These are phyloP conservation scores for Pristionchus japonicus DNA, from an alignment of 2,888 invertebrate species.

Conservation along the genomic window DNA sequence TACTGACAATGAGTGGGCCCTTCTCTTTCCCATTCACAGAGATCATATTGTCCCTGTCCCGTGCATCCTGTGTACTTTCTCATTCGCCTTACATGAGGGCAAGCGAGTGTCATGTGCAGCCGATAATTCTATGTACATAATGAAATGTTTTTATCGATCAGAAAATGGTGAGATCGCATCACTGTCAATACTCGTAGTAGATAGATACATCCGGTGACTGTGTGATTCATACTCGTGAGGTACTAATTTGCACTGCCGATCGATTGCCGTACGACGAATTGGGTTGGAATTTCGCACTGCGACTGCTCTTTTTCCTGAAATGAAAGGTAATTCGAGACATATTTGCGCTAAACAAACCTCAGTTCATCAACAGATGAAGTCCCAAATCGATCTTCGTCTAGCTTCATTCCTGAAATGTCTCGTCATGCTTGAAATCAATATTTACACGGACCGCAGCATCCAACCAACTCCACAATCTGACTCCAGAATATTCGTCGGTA, in stretches of 20 bases:
- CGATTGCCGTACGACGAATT: background rate
- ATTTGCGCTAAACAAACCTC: background rate
- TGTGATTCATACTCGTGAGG: background rate
- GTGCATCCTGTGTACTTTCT: background rate
- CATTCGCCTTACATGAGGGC: background rate
- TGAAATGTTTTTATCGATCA: background rate
- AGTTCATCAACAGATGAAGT: background rate
- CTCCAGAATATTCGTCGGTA: slow-evolving; percentile 33
- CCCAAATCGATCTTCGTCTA: background rate
- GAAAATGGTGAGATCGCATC: background rate
- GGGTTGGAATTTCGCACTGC: background rate
- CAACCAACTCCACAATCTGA: background rate
- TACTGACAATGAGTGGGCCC: too few species aligned
- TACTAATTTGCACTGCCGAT: background rate
- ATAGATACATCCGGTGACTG: background rate
- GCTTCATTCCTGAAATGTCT: background rate
- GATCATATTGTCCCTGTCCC: too few species aligned
- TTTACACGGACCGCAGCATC: background rate
- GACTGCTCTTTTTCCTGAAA: background rate
- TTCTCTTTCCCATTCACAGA: too few species aligned
- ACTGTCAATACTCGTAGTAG: background rate
- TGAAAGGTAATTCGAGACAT: background rate
- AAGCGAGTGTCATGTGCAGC: background rate
- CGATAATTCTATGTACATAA: background rate
- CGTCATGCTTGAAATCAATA: background rate